Evolutionary conservation across 2,113 vertebrate genomes (phyloP).

Genomic region (Corythaixoides concolor): DNA sequence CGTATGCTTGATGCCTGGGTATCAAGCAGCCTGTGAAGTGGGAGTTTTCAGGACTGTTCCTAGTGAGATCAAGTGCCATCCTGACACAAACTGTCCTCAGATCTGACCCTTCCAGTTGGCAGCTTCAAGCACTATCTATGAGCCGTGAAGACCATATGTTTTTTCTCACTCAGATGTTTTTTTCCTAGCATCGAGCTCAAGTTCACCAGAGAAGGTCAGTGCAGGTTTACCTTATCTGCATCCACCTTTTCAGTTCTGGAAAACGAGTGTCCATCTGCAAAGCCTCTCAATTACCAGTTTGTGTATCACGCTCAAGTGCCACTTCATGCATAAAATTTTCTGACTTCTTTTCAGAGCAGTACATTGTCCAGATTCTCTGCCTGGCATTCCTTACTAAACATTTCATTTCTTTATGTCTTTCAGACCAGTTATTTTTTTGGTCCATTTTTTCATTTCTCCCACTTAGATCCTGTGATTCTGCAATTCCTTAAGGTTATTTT

Average conservation of each 20-base stretch:
- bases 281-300: neutral
- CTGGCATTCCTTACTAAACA: neutral
- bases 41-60: neutral
- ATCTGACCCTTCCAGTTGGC: neutral
- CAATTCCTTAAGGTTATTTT: neutral
- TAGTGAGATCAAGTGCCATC: neutral
- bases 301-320: neutral
- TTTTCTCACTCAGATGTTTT: neutral
- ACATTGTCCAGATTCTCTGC: neutral
- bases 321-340: neutral
- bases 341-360: neutral
- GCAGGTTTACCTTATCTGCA: neutral
- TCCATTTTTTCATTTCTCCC: neutral
- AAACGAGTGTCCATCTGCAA: neutral
- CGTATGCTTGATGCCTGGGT: neutral
- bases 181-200: rapidly evolving
- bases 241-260: neutral
- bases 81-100: neutral
- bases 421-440: neutral
- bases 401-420: neutral
- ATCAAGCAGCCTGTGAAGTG: neutral
- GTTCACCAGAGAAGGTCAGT: neutral
- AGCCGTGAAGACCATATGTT: neutral
- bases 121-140: neutral
- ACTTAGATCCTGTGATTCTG: neutral